phyloP scores from a whole-genome alignment of 2,113 vertebrate species.

The Psettodes erumei region DNA sequence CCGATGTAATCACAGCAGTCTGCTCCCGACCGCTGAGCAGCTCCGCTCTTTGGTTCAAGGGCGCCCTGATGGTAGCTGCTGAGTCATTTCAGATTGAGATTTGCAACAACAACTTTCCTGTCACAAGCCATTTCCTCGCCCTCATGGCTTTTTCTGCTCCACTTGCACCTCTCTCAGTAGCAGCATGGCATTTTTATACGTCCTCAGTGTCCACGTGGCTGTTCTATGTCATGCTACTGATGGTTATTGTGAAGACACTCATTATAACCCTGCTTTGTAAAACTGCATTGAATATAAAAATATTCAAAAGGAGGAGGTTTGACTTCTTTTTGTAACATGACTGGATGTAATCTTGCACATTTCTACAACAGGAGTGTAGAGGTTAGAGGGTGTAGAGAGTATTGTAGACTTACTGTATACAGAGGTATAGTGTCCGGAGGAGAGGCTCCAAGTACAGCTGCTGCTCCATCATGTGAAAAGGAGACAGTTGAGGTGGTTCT shows the following conservation, averaged over 20 bases:
- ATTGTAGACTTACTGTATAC: background rate
- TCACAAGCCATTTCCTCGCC: constrained; percentile 38
- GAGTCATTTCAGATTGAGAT: constrained; percentile 37
- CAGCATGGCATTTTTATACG: background rate
- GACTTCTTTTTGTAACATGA: background rate
- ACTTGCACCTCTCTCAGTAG: constrained; percentile 6
- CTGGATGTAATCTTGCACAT: background rate
- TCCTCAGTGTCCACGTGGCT: background rate
- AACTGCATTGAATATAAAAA: too few species aligned
- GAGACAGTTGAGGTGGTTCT: too few species aligned
- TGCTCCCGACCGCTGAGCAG: background rate
- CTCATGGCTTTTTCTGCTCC: background rate
- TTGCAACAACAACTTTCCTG: constrained; percentile 35
- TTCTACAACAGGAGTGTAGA: background rate
- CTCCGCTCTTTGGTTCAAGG: constrained; percentile 32
- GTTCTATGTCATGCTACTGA: background rate
- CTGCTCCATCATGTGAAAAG: too few species aligned
- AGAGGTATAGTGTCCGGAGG: too few species aligned
- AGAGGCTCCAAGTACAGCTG: too few species aligned
- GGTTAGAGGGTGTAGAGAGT: background rate
- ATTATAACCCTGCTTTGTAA: background rate
- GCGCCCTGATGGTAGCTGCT: constrained; percentile 4
- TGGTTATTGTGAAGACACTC: background rate
- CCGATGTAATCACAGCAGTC: constrained; percentile 13
- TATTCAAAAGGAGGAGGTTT: background rate